Percentiles rank a stretch among this genome's conserved stretches.
These are phyloP conservation scores for Vanessa cardui DNA, from an alignment of 2,888 invertebrate species.

Conservation along the genomic window DNA sequence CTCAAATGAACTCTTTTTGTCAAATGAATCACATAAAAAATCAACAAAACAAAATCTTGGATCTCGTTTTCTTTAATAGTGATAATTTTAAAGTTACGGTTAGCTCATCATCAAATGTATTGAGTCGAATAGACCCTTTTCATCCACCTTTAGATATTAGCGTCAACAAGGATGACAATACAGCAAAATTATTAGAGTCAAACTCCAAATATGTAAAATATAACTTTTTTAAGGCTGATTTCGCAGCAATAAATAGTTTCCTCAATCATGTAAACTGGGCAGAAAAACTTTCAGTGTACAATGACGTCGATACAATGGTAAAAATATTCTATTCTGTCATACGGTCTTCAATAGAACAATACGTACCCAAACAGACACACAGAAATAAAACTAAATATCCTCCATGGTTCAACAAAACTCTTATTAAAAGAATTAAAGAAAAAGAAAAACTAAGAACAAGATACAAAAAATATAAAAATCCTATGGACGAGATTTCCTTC, in stretches of 20 bases:
- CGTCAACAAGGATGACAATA: background rate
- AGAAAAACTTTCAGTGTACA: background rate
- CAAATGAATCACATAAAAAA: constrained; percentile 6
- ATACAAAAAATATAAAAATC: constrained; percentile 16
- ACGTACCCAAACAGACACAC: background rate
- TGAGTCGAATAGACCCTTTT: constrained; percentile 9
- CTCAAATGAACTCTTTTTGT: background rate
- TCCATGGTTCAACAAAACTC: constrained; percentile 11
- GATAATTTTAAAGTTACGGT: constrained; percentile 10
- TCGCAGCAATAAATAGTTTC: background rate
- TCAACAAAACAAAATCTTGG: constrained; percentile 1
- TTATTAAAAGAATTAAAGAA: constrained; percentile 11
- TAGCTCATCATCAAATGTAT: background rate
- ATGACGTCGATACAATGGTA: background rate
- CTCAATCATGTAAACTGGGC: background rate
- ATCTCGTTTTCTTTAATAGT: constrained; percentile 3
- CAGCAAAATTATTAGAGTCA: background rate
- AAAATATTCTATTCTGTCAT: background rate
- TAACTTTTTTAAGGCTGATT: constrained; percentile 8
- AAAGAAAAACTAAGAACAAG: constrained; percentile 11
- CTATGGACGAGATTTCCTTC: too few species aligned
- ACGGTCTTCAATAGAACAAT: background rate
- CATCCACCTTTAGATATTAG: constrained; percentile 14
- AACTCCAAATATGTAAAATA: constrained; percentile 7
- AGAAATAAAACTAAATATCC: constrained; percentile 13